phyloP scores from a whole-genome alignment of 2,797 vertebrate species.

The Anguilla obscura region DNA sequence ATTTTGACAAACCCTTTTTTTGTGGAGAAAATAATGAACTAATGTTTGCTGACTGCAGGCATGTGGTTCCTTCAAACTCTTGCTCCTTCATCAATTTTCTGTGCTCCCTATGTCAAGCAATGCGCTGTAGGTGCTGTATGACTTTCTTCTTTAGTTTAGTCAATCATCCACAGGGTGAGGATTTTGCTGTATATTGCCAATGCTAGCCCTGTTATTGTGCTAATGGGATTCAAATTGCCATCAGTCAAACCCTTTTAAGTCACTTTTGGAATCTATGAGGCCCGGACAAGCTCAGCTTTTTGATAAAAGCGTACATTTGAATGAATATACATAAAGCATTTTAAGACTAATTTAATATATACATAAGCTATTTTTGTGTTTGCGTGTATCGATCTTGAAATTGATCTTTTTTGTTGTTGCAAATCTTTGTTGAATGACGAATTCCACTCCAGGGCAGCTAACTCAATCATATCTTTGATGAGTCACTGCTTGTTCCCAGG shows the following conservation, averaged over 20 bases:
- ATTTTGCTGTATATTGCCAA: neutral
- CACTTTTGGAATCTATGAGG: neutral
- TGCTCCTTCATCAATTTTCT: neutral
- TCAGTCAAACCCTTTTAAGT: neutral
- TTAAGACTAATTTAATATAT: neutral
- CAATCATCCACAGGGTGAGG: slow-evolving; percentile 43
- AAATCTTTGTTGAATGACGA: neutral
- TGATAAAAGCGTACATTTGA: neutral
- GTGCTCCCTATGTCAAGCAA: slow-evolving; percentile 34
- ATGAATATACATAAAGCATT: neutral
- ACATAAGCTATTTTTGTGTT: neutral
- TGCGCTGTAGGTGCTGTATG: slow-evolving; percentile 53
- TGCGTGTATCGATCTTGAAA: neutral
- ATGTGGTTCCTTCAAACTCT: neutral
- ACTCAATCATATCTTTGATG: neutral
- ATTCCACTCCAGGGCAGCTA: neutral
- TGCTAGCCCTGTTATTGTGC: neutral
- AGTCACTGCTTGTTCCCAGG: neutral
- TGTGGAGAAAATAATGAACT: neutral
- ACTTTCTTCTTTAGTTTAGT: slow-evolving; percentile 48
- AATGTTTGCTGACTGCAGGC: neutral
- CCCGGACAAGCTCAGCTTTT: neutral
- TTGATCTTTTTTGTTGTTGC: neutral
- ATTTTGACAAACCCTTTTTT: neutral
- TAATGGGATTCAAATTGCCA: neutral